Percentiles rank a stretch among this genome's conserved stretches.
Conservation (phyloP, 2,888 invertebrate genomes). For the Phania funesta region DNA sequence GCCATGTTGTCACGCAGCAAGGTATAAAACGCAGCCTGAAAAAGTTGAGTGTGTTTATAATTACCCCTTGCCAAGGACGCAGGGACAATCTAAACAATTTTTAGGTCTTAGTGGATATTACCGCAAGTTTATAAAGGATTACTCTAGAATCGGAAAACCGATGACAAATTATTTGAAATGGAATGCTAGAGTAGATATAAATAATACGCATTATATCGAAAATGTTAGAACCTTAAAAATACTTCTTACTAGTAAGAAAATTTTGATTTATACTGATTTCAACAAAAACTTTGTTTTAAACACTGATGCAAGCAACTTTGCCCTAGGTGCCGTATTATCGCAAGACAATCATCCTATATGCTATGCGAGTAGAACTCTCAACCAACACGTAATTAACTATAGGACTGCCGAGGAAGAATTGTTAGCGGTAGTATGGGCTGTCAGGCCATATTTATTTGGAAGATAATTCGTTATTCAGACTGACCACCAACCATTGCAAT, state of each 20-base stretch:
- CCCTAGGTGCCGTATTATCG: background rate
- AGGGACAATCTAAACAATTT: background rate
- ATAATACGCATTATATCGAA: background rate
- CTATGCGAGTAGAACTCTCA: background rate
- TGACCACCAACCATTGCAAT: background rate
- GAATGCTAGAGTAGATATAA: background rate
- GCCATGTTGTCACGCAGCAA: too few relatives aligned
- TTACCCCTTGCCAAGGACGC: background rate
- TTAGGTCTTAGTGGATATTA: background rate
- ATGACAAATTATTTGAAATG: background rate
- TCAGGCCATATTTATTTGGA: background rate
- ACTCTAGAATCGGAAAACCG: too few relatives aligned
- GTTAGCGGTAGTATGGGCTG: background rate
- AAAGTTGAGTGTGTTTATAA: background rate
- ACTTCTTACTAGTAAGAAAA: background rate
- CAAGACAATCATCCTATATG: background rate
- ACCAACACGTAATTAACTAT: background rate
- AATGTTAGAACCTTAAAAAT: background rate
- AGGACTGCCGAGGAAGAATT: background rate
- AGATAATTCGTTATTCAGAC: background rate
- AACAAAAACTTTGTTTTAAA: background rate
- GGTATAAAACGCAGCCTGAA: background rate
- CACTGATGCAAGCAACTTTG: conserved; percentile 6
- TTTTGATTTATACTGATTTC: conserved; percentile 2
- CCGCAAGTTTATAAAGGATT: background rate